Base-by-base conservation (phyloP, 2,113 vertebrate species). In the Syngnathus typhle region DNA sequence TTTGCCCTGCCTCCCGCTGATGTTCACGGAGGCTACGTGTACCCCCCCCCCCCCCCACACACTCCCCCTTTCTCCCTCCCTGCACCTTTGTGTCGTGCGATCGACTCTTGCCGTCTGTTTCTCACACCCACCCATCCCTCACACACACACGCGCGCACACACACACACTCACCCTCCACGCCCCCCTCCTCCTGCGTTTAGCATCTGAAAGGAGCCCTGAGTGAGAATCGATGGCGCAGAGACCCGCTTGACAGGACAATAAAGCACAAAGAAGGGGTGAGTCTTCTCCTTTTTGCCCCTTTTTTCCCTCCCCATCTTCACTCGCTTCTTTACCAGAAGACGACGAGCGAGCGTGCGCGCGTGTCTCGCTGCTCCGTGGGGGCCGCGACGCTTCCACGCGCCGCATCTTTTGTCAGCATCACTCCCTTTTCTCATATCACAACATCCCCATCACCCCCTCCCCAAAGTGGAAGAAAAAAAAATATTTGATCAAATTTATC, bases 181-280 rank as follows among this genome's bases (percentile, higher is more conserved):
- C 71, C 75, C 73, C 77, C 81, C 79, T 70, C 80, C 84, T 85
- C 87, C 87, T 89, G 85, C 88, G 84, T 83, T 89, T 88, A 92
- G 91, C 91, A 90, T 92, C 89, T 92, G 89, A 91, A 91, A 92
- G 80, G 88, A 89, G 85, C 88, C 78, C 87, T 90, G 89, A 89
- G 88, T 87, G 88, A 85, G 89, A 88, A 91, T 91, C 90, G 90
- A 92, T 92, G 91, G 89, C 90, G 91, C 91, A 92, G 90, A 90
- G 90, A 89, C 89, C 89, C 88, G 89, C 84, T 79, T 92, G 91
- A 91, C 89, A 90, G 90, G 91, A 92, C 91, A 92, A 92, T 92
- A 92, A 91, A 88, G 82, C 88, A 91, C 89, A 91, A 90, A 92
- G 89, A 91, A 88, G 89, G 88, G 91, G 91, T 92, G 91, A 92